phyloP scores from a whole-genome alignment of 92 coral and sea anemone genomes.

The Zoanthus sociatus region DNA sequence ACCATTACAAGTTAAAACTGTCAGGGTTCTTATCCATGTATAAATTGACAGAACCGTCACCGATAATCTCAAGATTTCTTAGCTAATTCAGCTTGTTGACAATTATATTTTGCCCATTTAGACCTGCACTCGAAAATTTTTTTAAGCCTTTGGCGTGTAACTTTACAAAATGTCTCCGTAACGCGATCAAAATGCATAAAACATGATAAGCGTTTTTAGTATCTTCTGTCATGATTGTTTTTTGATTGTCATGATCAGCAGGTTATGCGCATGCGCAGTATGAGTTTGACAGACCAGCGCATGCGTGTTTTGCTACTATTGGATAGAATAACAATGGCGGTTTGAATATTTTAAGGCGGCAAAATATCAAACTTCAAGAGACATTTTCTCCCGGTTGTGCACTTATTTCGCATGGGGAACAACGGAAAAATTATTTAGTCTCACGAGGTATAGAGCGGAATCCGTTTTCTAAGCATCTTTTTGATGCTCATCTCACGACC shows the following conservation, averaged over 20 bases:
- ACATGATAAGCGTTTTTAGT: slow-evolving; percentile 41
- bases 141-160: slow-evolving; percentile 48
- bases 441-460: slow-evolving; percentile 24
- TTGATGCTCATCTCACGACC: too few species aligned
- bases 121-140: slow-evolving; percentile 53
- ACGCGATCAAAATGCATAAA: slow-evolving; percentile 62
- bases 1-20: slow-evolving; percentile 47
- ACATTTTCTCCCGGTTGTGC: slow-evolving; percentile 20
- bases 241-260: background rate
- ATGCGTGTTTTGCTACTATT: slow-evolving; percentile 11
- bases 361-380: slow-evolving; percentile 33
- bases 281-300: slow-evolving; percentile 21
- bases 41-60: slow-evolving; percentile 52
- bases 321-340: slow-evolving; percentile 43
- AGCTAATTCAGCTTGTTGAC: slow-evolving; percentile 51
- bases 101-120: slow-evolving; percentile 48
- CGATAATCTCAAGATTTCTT: slow-evolving; percentile 49
- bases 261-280: slow-evolving; percentile 36
- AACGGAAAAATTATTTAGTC: slow-evolving; percentile 24
- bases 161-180: slow-evolving; percentile 41
- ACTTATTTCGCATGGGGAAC: slow-evolving; percentile 37
- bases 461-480: slow-evolving; percentile 24
- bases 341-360: slow-evolving; percentile 41
- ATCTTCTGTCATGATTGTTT: slow-evolving; percentile 6
- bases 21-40: slow-evolving; percentile 53